These are phyloP conservation scores for Herpailurus yagouaroundi DNA, from an alignment of 2,113 vertebrate species.

Conservation along the genomic window DNA sequence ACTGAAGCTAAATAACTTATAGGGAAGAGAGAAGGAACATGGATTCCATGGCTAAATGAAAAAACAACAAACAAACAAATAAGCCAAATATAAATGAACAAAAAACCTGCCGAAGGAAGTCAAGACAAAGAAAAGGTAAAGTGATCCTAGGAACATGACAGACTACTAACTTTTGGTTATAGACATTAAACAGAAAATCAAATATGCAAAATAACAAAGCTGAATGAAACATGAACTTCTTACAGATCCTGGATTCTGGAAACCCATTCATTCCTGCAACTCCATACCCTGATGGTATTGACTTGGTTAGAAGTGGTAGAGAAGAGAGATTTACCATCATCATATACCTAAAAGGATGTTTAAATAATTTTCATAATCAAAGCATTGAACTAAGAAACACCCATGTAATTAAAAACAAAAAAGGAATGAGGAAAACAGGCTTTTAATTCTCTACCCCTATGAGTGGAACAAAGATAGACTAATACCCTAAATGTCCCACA, in stretches of 20 bases:
- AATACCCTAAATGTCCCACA: neutral
- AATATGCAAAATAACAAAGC: neutral
- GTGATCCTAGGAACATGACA: neutral
- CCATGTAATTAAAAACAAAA: neutral
- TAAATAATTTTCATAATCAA: neutral
- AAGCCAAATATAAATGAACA: neutral
- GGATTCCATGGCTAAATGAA: neutral
- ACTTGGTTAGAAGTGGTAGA: neutral
- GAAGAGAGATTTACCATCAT: neutral
- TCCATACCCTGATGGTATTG: rapidly evolving
- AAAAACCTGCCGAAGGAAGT: neutral
- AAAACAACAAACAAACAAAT: neutral
- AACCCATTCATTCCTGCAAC: neutral
- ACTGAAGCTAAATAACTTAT: neutral
- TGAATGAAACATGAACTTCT: neutral
- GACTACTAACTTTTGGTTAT: neutral
- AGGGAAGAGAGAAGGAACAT: neutral
- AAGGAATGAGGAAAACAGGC: neutral
- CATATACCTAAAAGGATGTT: neutral
- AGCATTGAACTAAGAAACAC: neutral
- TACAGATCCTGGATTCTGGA: no score
- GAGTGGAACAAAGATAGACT: neutral
- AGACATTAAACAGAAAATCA: neutral
- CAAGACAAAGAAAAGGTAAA: neutral
- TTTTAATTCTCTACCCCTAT: neutral